Conservation (phyloP, 2,797 vertebrate genomes). For the Kryptolebias ocellatus region DNA sequence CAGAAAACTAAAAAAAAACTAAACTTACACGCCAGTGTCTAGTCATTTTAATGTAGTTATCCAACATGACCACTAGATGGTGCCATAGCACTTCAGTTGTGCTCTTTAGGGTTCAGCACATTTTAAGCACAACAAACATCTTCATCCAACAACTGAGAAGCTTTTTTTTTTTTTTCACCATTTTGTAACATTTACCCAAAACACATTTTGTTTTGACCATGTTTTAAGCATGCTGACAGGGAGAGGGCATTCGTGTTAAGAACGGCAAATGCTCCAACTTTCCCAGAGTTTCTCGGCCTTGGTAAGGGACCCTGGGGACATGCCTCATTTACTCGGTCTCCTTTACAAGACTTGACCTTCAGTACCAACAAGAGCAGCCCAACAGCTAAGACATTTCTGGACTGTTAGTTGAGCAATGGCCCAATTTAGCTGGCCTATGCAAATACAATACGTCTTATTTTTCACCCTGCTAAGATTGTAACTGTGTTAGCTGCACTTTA, state of each 20-base stretch:
- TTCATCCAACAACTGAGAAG: neutral
- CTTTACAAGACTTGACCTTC: conserved; percentile 67
- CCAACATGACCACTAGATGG: conserved; percentile 62
- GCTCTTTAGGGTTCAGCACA: neutral
- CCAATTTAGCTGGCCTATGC: conserved; percentile 17
- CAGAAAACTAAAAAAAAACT: conserved; percentile 17
- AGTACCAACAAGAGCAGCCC: conserved; percentile 45
- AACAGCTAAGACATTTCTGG: conserved; percentile 51
- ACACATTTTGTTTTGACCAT: conserved; percentile 24
- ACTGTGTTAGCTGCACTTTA: conserved; percentile 1
- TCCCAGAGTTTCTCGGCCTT: conserved; percentile 56
- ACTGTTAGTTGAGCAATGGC: conserved; percentile 53
- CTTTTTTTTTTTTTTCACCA: neutral
- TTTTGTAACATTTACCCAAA: conserved; percentile 9
- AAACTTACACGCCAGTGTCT: neutral
- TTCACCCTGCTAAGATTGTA: neutral
- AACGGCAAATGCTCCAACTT: conserved; percentile 36
- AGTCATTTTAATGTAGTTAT: conserved; percentile 4
- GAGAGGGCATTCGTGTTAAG: conserved; percentile 22
- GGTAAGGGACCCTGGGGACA: conserved; percentile 54
- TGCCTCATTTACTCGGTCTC: conserved; percentile 65
- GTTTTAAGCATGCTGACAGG: conserved; percentile 22
- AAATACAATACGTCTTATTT: conserved; percentile 17
- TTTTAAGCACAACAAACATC: conserved; percentile 6
- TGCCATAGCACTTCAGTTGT: conserved; percentile 37